Base-by-base conservation (phyloP, 2,888 invertebrate genomes). In the Macrostomum cliftonense region DNA sequence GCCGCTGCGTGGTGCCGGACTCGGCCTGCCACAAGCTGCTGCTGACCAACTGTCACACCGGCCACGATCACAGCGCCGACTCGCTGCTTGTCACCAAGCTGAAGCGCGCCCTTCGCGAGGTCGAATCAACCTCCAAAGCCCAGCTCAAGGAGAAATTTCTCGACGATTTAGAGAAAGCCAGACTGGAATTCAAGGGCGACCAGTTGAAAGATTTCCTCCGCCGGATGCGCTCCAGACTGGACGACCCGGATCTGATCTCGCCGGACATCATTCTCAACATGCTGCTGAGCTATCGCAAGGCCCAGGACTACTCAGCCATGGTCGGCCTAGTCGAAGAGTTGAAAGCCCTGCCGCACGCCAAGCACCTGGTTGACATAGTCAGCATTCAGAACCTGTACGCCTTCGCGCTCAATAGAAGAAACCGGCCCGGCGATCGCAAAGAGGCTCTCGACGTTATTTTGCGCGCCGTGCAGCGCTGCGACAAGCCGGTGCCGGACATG, bases 401-500 rank as follows among this genome's bases (percentile, higher is more conserved):
- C 1, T 97, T 97, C 71, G 97, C 97, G 28, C 75, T 97, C 56
- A 97, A 95, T 72, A 77, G 93, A 56, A 78, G 95, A 53, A 91
- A 93, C 67, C 81, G 81, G 60, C 79, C 82, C 60, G 93, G 93
- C 0, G 97, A 99, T 69, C 76, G 95, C 47, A 89, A 93, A 63
- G 83, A 82, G 62, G 95, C 95, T 0, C 72, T 97, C 37, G 77
- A 79, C 63, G 88, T 91, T 0, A 91, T 95, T 54, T 9, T 16
- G 40, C 20, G 46, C 12, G 16, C 20, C 9, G 43, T 43, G 11
- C 20, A 20, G 14, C 16, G 17, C 62, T 19, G 85, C 67, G 91
- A 93, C 65, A 89, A 88, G 65, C 81, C 82, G 58, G 88, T 91
- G 61, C 93, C 95, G 0, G 97, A 97, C 68, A 87, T 95, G 81